Conservation (phyloP, 2,797 vertebrate species). For the Eulemur mongoz region DNA sequence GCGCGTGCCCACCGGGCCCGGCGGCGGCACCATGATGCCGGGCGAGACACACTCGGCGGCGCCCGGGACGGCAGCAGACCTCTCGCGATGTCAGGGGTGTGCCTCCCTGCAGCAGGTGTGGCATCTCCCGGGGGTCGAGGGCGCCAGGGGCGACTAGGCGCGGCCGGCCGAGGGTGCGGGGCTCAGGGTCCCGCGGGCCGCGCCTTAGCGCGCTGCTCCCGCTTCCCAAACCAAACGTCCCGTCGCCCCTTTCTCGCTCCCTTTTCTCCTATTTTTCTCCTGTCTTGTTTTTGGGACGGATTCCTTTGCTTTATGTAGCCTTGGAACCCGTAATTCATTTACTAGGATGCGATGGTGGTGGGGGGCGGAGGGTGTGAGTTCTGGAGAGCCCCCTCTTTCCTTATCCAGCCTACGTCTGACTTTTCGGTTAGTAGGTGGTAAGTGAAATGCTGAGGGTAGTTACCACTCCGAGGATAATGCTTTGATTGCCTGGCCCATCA, state of each 20-base stretch:
- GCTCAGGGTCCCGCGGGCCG: not conserved
- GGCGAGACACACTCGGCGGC: slow-evolving; percentile 90
- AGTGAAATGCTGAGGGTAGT: not conserved
- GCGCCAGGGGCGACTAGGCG: not conserved
- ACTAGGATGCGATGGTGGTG: fast-evolving
- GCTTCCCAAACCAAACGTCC: too few species aligned
- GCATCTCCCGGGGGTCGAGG: not conserved
- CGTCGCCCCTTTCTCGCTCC: fast-evolving
- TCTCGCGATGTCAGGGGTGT: slow-evolving; percentile 86
- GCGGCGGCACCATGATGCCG: slow-evolving; percentile 92
- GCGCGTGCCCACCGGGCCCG: not conserved
- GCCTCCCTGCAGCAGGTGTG: slow-evolving; percentile 74
- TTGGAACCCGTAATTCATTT: fast-evolving
- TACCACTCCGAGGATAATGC: not conserved
- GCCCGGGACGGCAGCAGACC: slow-evolving; percentile 87
- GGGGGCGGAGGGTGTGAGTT: too few species aligned
- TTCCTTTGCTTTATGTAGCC: not conserved
- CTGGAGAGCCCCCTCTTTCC: not conserved
- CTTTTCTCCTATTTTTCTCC: too few species aligned
- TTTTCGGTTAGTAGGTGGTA: not conserved
- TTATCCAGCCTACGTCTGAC: not conserved
- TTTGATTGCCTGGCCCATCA: not conserved
- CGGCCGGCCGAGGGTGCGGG: not conserved
- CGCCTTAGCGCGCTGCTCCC: not conserved
- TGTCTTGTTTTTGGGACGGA: too few species aligned